phyloP scores from a whole-genome alignment of 2,113 vertebrate genomes.

The Toxotes chatareus region DNA sequence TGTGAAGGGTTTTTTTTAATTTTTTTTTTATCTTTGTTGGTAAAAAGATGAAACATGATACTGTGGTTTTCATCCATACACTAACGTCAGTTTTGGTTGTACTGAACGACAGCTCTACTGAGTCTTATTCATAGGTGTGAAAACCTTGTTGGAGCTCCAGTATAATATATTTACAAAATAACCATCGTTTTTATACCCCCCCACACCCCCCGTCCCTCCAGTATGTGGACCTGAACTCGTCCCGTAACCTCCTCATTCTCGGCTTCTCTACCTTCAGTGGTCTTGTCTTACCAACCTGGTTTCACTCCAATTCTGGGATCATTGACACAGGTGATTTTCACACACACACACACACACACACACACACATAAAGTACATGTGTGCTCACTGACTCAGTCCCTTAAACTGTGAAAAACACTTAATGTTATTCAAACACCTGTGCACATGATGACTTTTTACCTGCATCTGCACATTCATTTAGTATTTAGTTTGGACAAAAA shows the following conservation, averaged over 20 bases:
- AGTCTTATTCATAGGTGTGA: slow-evolving; percentile 1
- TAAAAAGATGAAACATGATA: background rate
- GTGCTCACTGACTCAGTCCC: too few species aligned
- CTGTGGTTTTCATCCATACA: too few species aligned
- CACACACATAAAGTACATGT: too few species aligned
- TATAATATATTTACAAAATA: too few species aligned
- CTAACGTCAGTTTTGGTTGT: too few species aligned
- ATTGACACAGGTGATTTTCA: slow-evolving; percentile 81
- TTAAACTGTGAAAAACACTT: too few species aligned
- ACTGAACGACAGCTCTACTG: background rate
- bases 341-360: background rate
- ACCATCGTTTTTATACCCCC: background rate
- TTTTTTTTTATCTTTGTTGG: background rate
- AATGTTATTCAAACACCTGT: too few species aligned
- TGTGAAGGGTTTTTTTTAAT: background rate
- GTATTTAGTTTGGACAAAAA: too few species aligned
- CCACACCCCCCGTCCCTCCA: slow-evolving; percentile 43
- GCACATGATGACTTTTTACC: too few species aligned
- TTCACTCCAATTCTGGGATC: slow-evolving; percentile 82
- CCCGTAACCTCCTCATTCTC: slow-evolving; percentile 86
- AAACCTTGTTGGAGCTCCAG: background rate
- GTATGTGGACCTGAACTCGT: slow-evolving; percentile 87
- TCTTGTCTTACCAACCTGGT: slow-evolving; percentile 85
- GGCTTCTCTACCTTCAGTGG: slow-evolving; percentile 86
- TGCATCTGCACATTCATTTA: too few species aligned